Base-by-base conservation (phyloP, 2,888 invertebrate genomes). In the Sthenelais limicola region DNA sequence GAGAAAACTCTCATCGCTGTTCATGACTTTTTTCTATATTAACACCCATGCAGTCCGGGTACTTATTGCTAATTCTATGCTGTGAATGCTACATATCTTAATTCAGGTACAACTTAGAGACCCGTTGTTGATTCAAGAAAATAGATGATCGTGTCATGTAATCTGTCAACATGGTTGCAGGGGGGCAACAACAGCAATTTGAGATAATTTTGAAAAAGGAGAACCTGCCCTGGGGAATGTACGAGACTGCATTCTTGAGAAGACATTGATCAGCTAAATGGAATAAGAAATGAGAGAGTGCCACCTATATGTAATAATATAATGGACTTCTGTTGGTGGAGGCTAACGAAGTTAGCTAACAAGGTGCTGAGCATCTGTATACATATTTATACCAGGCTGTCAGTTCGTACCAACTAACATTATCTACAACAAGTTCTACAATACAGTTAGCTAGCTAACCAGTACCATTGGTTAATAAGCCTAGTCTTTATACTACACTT, bases 181-280 rank as follows among this genome's bases (percentile, higher is more conserved):
- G n/a, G n/a, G n/a, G n/a, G n/a, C n/a, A n/a, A n/a, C n/a, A 35
- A 35, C 9, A 4, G 24, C 15, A 62, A 7, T 38, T 5, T 24
- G 62, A 62, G 62, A 62, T 62, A 38, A 62, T 62, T 62, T 62
- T 62, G 38, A 62, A 56, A 35, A 24, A 52, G 4, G 1, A 62
- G 43, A 38, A 12, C 43, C 35, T 62, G 58, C 62, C 62, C 62
- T 62, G 62, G 43, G 62, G 62, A 62, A 62, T 62, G 62, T 62
- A 62, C 62, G 26, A 35, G 62, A 62, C 62, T 62, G 62, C 62
- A 62, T 62, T 38, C 35, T 33, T 62, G 35, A 62, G 62, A 62
- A 38, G 62, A 35, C 38, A 62, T 62, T 43, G n/a, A 21, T 38
- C 21, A 28, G 24, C 52, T 24, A 62, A 4, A 62, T 62, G 62